Conservation (phyloP, 2,888 invertebrate species). For the Rutpela maculata region DNA sequence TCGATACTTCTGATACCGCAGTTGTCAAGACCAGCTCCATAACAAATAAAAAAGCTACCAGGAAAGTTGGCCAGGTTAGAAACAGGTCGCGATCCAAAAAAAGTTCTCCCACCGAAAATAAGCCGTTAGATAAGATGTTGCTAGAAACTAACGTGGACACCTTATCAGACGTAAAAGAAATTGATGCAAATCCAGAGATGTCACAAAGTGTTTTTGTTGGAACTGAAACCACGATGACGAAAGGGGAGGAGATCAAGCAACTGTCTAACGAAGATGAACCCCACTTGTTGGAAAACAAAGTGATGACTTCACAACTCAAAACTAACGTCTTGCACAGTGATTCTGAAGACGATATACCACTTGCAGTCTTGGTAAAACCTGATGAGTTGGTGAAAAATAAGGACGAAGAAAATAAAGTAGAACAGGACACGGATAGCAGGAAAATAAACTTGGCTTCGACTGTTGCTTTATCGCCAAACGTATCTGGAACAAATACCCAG, state of each 20-base stretch:
- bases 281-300: slow-evolving; percentile 62
- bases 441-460: not conserved
- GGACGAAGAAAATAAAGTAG: slow-evolving; percentile 3
- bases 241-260: slow-evolving; percentile 30
- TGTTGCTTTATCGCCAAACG: too few species aligned
- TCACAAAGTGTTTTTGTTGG: not conserved
- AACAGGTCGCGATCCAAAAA: slow-evolving; percentile 39
- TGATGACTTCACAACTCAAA: slow-evolving; percentile 41
- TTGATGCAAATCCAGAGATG: slow-evolving; percentile 37
- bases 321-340: slow-evolving; percentile 40
- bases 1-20: slow-evolving; percentile 17
- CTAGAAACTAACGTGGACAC: slow-evolving; percentile 55
- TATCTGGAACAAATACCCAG: too few species aligned
- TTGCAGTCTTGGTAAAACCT: slow-evolving; percentile 51
- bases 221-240: slow-evolving; percentile 22
- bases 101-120: slow-evolving; percentile 16
- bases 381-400: slow-evolving; percentile 16
- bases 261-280: slow-evolving; percentile 60
- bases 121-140: slow-evolving; percentile 38
- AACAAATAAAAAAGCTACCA: slow-evolving; percentile 28
- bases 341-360: slow-evolving; percentile 58
- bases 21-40: slow-evolving; percentile 7
- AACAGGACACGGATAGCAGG: not conserved
- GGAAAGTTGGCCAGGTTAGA: slow-evolving; percentile 51
- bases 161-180: slow-evolving; percentile 48